A percentile compares a stretch with the other conserved stretches of the same genome.
phyloP scores from a whole-genome alignment of 2,888 invertebrate species.

The Aleiodes leptofemur region DNA sequence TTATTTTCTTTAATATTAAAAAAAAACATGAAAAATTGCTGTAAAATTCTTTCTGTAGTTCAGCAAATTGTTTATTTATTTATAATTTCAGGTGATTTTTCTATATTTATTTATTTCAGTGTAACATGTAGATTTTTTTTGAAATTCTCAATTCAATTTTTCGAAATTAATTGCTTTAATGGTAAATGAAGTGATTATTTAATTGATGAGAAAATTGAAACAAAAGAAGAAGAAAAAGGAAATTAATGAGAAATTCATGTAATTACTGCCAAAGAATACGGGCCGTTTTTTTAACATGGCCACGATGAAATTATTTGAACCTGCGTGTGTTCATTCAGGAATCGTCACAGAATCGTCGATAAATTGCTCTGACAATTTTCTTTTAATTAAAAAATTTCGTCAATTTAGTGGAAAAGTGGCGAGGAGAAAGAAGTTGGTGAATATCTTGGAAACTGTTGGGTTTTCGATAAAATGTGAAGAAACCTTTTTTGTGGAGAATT shows the following conservation, averaged over 20 bases:
- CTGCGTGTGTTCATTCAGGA: constrained; percentile 70
- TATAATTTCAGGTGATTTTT: neutral
- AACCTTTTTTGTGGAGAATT: neutral
- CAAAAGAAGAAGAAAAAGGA: too few relatives aligned
- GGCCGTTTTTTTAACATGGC: constrained; percentile 59
- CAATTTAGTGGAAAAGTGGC: neutral
- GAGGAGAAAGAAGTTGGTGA: neutral
- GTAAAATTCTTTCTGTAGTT: constrained; percentile 17
- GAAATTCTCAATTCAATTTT: constrained; percentile 6
- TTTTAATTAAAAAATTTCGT: constrained; percentile 32
- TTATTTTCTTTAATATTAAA: neutral
- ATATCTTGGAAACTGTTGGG: constrained; percentile 3
- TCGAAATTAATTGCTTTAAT: neutral
- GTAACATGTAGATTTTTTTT: neutral
- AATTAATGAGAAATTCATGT: constrained; percentile 4
- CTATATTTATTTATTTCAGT: neutral
- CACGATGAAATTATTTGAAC: constrained; percentile 37
- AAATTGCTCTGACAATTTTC: constrained; percentile 23
- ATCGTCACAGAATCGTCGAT: constrained; percentile 46
- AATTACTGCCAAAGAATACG: constrained; percentile 70
- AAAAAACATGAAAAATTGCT: too few relatives aligned
- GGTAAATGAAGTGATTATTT: neutral
- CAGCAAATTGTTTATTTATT: constrained; percentile 6
- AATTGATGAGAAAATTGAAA: neutral
- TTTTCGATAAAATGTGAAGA: neutral